Evolutionary conservation across 2,113 vertebrate species (phyloP).

Genomic region (Tautogolabrus adspersus): DNA sequence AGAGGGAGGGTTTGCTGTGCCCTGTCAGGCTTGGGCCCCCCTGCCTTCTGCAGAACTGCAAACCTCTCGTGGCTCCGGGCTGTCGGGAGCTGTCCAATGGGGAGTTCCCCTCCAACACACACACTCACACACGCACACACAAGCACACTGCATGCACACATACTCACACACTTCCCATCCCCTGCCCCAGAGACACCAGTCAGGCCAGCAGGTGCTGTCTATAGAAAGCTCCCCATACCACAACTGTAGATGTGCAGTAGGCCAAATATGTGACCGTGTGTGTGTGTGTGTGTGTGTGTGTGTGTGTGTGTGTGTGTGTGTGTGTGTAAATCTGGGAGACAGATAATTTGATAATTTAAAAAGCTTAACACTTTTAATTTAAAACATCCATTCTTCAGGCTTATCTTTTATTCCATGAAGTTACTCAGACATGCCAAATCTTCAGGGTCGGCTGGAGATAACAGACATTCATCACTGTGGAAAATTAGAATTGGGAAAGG

Average conservation of each 20-base stretch:
- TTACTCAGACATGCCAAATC: constrained; percentile 44
- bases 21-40: constrained; percentile 45
- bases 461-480: constrained; percentile 18
- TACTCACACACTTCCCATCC: constrained; percentile 30
- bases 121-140: not conserved
- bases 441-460: constrained; percentile 25
- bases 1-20: constrained; percentile 64
- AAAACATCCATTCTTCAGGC: constrained; percentile 21
- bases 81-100: constrained; percentile 58
- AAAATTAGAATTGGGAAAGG: constrained; percentile 47
- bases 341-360: constrained; percentile 53
- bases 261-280: constrained; percentile 34
- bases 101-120: constrained; percentile 51
- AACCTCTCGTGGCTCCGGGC: constrained; percentile 61
- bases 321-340: constrained; percentile 9
- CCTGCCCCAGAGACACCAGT: constrained; percentile 50
- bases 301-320: not conserved
- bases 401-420: constrained; percentile 22
- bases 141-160: too few relatives aligned
- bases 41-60: constrained; percentile 60
- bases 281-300: not conserved
- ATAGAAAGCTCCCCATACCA: constrained; percentile 72
- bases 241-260: constrained; percentile 51
- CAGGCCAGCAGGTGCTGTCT: constrained; percentile 78
- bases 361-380: constrained; percentile 36